A percentile compares a stretch with the other conserved stretches of the same genome.
These are phyloP conservation scores for Drosophila planitibia DNA, from an alignment of 2,888 invertebrate genomes.

Conservation along the genomic window DNA sequence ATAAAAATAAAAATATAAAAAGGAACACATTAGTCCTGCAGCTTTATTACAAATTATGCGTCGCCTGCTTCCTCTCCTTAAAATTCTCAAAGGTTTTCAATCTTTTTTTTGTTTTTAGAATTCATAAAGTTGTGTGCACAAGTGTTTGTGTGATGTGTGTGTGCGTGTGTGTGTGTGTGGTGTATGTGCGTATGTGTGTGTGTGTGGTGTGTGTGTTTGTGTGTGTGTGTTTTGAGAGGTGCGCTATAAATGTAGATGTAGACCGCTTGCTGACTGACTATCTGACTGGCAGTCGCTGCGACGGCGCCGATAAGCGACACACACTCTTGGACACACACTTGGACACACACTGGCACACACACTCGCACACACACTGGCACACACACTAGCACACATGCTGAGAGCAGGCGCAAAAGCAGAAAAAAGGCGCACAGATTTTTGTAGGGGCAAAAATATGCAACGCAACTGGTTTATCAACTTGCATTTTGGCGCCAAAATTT, in stretches of 20 bases:
- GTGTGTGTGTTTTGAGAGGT: slow-evolving; percentile 27
- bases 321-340: slow-evolving; percentile 11
- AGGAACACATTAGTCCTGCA: slow-evolving; percentile 73
- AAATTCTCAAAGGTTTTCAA: slow-evolving; percentile 35
- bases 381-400: slow-evolving; percentile 25
- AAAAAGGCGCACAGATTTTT: slow-evolving; percentile 71
- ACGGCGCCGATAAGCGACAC: slow-evolving; percentile 71
- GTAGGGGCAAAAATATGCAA: slow-evolving; percentile 69
- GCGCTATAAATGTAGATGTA: slow-evolving; percentile 73
- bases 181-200: slow-evolving; percentile 39
- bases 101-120: slow-evolving; percentile 32
- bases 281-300: slow-evolving; percentile 49
- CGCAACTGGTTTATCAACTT: slow-evolving; percentile 81
- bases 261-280: slow-evolving; percentile 57
- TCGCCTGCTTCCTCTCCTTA: slow-evolving; percentile 50
- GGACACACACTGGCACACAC: slow-evolving; percentile 13
- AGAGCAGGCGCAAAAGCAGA: slow-evolving; percentile 23
- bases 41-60: slow-evolving; percentile 81
- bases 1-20: slow-evolving; percentile 1
- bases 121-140: slow-evolving; percentile 62
- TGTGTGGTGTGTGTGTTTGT: background rate
- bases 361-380: background rate
- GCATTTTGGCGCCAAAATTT: slow-evolving; percentile 84
- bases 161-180: slow-evolving; percentile 12
- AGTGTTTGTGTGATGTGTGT: slow-evolving; percentile 51